Base-by-base conservation (phyloP, 2,888 invertebrate genomes). In the Endomychus coccineus region DNA sequence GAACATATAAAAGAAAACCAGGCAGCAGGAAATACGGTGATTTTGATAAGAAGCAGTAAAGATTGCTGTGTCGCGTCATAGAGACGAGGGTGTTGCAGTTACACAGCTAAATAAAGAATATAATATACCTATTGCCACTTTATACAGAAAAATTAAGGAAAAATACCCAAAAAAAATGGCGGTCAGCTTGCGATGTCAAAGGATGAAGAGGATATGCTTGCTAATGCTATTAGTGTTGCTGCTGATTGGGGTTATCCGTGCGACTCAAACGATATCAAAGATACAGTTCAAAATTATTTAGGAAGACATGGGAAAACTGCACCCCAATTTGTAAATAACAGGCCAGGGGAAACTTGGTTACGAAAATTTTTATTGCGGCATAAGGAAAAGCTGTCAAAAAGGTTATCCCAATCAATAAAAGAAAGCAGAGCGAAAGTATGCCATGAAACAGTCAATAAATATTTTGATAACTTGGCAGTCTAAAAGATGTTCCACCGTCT, bases 351-450 rank as follows among this genome's bases (percentile, higher is more conserved):
- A 36, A 25, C 22, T 10, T 40, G 25, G 37, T 22, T 41, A 31
- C 16, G 37, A 41, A 37, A 34, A 13, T 41, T 37, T 29, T 17
- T 41, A 29, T 24, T 19, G n/a, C 33, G 37, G 16, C 41, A 37
- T 30, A 34, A 34, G 30, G 17, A 30, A 19, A 14, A 42, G 36
- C 34, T 40, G 29, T 38, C 39, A 28, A n/a, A n/a, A 34, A 42
- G 40, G 28, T 13, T 42, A 6, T 40, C 37, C 3, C 40, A 42
- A 36, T 39, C 36, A 17, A 42, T 42, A 27, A 48, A 46, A 43
- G 23, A 39, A 41, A 40, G 39, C 22, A 34, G 46, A 29, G 46
- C 48, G 7, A 31, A 40, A 28, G 30, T 43, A 16, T 24, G 17
- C 22, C 38, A 32, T 28, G 27, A 36, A 21, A 36, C 36, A 25